phyloP scores from a whole-genome alignment of 2,113 vertebrate species.

The Lates calcarifer region DNA sequence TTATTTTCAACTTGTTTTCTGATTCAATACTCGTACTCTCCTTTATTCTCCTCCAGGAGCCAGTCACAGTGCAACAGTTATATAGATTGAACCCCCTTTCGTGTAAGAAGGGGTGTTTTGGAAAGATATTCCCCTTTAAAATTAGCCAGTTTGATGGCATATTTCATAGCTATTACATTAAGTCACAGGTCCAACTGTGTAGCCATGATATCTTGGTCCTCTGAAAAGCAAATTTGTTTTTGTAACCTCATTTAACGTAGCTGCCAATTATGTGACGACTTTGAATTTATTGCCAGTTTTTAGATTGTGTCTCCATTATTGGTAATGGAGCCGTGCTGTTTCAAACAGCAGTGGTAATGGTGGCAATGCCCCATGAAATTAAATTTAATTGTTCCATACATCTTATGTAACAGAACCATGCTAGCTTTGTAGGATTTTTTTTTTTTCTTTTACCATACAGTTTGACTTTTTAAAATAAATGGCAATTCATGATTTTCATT shows the following conservation, averaged over 20 bases:
- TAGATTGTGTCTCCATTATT: constrained; percentile 24
- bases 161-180: constrained; percentile 53
- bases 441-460: constrained; percentile 28
- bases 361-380: constrained; percentile 18
- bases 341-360: constrained; percentile 10
- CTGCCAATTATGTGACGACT: constrained; percentile 48
- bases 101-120: constrained; percentile 36
- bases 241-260: constrained; percentile 34
- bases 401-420: constrained; percentile 40
- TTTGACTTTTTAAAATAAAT: constrained; percentile 75
- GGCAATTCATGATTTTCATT: constrained; percentile 49
- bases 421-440: constrained; percentile 47
- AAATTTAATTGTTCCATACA: constrained; percentile 24
- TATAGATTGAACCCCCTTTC: constrained; percentile 41
- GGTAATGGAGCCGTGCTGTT: constrained; percentile 38
- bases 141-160: constrained; percentile 27
- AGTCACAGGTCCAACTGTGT: constrained; percentile 44
- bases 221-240: constrained; percentile 49
- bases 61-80: constrained; percentile 50
- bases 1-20: constrained; percentile 46
- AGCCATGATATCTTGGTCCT: constrained; percentile 35
- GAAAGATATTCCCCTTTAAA: constrained; percentile 49
- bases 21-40: constrained; percentile 49
- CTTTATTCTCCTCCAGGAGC: constrained; percentile 44
- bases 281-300: constrained; percentile 46